Evolutionary conservation across 2,113 vertebrate species (phyloP), one percentile per base, ranked within the genome.

Genomic region (Oncorhynchus keta): DNA sequence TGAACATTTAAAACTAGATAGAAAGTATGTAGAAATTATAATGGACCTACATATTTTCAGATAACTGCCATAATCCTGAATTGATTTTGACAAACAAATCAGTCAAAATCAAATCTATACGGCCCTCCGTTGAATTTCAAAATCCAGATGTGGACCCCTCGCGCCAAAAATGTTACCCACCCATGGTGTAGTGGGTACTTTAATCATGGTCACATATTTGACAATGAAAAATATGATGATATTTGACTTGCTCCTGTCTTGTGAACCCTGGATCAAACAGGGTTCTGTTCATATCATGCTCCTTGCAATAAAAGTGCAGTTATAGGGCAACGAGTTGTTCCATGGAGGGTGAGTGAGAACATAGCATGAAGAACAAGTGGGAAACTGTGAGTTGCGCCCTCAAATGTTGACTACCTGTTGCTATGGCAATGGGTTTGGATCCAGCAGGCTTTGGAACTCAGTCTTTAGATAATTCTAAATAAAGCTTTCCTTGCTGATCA

Each of bases 391-490:
- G 76, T 87, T 88, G 84, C 88, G 84, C 76, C 79, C 84, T 90
- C 86, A 88, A 90, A 90, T 94, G 93, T 94, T 94, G 93, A 93
- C 91, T 92, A 90, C 87, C 83, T 91, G 93, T 94, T 92, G 91
- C 92, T 91, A 94, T 93, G 92, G 89, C 88, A 78, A 94, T 91
- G 76, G 78, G 79, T 88, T 89, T 86, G 85, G 88, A 91, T 89
- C 89, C 90, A 86, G 83, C 88, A 86, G 89, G 90, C 91, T 87
- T 86, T 84, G 83, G 89, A 90, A 91, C 91, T 91, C 51, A 55
- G 51, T 55, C 89, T 77, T 88, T 89, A 81, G 90, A 77, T 92
- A 86, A 87, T 92, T 94, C 93, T 94, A 93, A 93, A 94, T 94
- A 94, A 94, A 94, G 93, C 87, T 79, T 84, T 79, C 83, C 87